A percentile compares a stretch with the other conserved stretches of the same genome.
phyloP scores from a whole-genome alignment of 1,140 invertebrate species.

The Conus betulinus region DNA sequence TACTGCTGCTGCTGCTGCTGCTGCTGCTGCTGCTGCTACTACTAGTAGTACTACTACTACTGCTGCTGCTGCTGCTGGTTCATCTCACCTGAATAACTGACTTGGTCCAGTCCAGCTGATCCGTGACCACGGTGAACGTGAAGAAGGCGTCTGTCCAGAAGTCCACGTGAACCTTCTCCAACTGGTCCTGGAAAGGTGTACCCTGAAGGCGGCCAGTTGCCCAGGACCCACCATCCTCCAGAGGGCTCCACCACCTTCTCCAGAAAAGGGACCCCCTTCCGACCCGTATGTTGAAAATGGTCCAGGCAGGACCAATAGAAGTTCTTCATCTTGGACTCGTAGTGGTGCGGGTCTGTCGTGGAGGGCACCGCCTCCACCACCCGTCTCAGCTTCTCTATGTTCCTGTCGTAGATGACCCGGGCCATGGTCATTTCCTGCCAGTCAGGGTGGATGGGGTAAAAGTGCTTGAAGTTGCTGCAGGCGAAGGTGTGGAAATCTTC shows the following conservation, averaged over 20 bases:
- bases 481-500: neutral
- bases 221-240: conserved; percentile 66
- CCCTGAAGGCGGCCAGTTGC: conserved; percentile 39
- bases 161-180: conserved; percentile 61
- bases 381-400: neutral
- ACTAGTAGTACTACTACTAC: too few relatives aligned
- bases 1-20: too few relatives aligned
- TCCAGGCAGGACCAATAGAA: neutral
- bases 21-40: too few relatives aligned
- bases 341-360: neutral
- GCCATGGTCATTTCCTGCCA: neutral
- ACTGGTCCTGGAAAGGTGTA: conserved; percentile 55
- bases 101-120: conserved; percentile 50
- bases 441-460: neutral
- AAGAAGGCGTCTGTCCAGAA: conserved; percentile 66
- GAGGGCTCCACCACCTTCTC: conserved; percentile 45
- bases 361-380: neutral
- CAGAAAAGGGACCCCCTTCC: too few relatives aligned
- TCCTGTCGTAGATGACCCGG: neutral
- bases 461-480: neutral
- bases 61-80: neutral
- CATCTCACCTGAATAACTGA: conserved; percentile 60
- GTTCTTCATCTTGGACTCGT: conserved; percentile 5
- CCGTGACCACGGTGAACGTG: conserved; percentile 55
- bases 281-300: too few relatives aligned